Evolutionary conservation across 1,140 invertebrate species (phyloP), one percentile per base, ranked within the genome.

Genomic region (Steinernema khuongi): DNA sequence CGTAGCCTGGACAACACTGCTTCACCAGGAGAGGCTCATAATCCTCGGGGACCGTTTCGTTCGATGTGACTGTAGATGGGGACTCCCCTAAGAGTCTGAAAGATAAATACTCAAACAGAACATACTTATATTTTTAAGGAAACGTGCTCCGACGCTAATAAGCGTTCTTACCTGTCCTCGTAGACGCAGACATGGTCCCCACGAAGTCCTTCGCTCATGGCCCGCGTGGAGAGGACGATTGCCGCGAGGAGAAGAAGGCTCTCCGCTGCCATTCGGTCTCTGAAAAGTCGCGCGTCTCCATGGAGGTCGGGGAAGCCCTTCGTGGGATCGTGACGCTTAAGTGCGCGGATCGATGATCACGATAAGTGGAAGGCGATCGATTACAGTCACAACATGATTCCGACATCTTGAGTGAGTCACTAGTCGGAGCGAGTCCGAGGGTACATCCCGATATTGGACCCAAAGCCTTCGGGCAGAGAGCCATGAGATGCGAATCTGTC

Each of bases 111-210:
- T 41, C 36, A 41, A 41, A 41, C 36, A 41, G n/a, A n/a, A n/a
- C n/a, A n/a, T n/a, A n/a, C n/a, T n/a, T n/a, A n/a, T n/a, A n/a
- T n/a, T n/a, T n/a, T n/a, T n/a, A n/a, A n/a, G n/a, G n/a, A n/a
- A n/a, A n/a, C n/a, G n/a, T n/a, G n/a, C n/a, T n/a, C n/a, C n/a
- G n/a, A n/a, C n/a, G n/a, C n/a, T n/a, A n/a, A n/a, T n/a, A n/a
- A n/a, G n/a, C n/a, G n/a, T n/a, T n/a, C n/a, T n/a, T n/a, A 60
- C 50, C 19, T 60, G 50, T 60, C 50, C 19, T 60, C 50, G 22
- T 60, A 60, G 22, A 26, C 2, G 50, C 50, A 60, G 14, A 60
- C 50, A 22, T 60, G 7, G 4, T 60, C 50, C 22, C 50, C 50
- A 22, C 50, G 50, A 14, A 60, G 19, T 17, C 19, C 50, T 22